Base-by-base conservation (phyloP, 2,113 vertebrate species). In the Callipepla californica region DNA sequence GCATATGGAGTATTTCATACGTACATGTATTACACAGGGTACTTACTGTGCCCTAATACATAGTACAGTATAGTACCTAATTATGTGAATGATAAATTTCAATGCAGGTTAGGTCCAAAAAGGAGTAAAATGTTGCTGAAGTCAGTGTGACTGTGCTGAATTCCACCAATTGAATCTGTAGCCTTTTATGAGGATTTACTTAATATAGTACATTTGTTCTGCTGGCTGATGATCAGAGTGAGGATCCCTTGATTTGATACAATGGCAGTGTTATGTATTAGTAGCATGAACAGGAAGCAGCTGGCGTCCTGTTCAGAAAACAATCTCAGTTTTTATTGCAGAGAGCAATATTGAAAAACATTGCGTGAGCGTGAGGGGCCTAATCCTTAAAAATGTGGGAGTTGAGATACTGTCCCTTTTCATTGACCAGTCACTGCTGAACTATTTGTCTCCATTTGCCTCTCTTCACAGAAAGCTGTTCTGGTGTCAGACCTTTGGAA, bases 231-330 rank as follows among this genome's bases (percentile, higher is more conserved):
- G 94, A 89, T 94, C 86, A 92, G 92, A 96, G 80, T 87, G 92
- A 94, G 80, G 86, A 91, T 95, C 93, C 91, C 94, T 95, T 87
- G 81, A 89, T 92, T 89, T 93, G 94, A 85, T 93, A 90, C 84
- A 89, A 93, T 69, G 83, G 90, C 88, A 94, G 75, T 77, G 93
- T 86, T 95, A 92, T 93, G 91, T 89, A 89, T 89, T 87, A 95
- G 89, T 85, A 79, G 75, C 84, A 85, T 89, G 95, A 94, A 79
- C 95, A 96, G 95, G 94, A 96, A 96, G 92, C 96, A 96, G 91
- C 94, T 94, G 94, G 94, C 20, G 8, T 90, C 92, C 89, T 95
- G 93, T 92, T 91, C 87, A 70, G 67, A 94, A 95, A 96, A 95
- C 74, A 93, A 89, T 94, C 63, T 95, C 58, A 62, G 61, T 87